Evolutionary conservation across 64 coral and sea anemone species (phyloP).

Genomic region (Hydrozoanthus tunicans): DNA sequence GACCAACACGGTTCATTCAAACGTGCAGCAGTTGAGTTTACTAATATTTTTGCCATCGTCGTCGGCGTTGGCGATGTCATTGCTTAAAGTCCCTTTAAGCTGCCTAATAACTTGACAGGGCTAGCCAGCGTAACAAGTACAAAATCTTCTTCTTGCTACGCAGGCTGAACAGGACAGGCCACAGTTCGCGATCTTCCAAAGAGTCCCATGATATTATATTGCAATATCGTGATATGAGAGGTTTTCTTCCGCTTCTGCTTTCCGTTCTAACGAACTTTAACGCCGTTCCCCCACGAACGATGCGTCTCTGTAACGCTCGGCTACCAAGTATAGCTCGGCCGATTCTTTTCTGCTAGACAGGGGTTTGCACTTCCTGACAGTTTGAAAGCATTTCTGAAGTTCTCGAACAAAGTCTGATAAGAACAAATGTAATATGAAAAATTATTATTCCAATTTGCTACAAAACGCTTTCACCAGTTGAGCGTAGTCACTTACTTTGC

Average conservation of each 20-base stretch:
- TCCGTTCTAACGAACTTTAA: background rate
- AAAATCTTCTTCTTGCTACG: too few relatives aligned
- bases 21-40: too few relatives aligned
- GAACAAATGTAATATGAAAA: background rate
- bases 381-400: slow-evolving; percentile 60
- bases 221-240: background rate
- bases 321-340: slow-evolving; percentile 80
- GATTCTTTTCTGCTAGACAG: slow-evolving; percentile 85
- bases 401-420: slow-evolving; percentile 83
- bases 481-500: slow-evolving; percentile 42
- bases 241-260: background rate
- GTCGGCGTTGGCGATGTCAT: too few relatives aligned
- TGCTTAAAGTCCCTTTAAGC: too few relatives aligned
- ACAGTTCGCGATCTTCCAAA: background rate
- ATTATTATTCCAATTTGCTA: background rate
- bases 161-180: too few relatives aligned
- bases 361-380: slow-evolving; percentile 81
- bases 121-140: too few relatives aligned
- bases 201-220: background rate
- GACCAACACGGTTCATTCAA: too few relatives aligned
- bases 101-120: too few relatives aligned
- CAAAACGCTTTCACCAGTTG: too few relatives aligned
- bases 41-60: too few relatives aligned
- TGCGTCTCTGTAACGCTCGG: slow-evolving; percentile 56
- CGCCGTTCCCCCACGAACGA: background rate